Evolutionary conservation across 2,888 invertebrate species (phyloP).

Genomic region (Hemithea aestivaria): DNA sequence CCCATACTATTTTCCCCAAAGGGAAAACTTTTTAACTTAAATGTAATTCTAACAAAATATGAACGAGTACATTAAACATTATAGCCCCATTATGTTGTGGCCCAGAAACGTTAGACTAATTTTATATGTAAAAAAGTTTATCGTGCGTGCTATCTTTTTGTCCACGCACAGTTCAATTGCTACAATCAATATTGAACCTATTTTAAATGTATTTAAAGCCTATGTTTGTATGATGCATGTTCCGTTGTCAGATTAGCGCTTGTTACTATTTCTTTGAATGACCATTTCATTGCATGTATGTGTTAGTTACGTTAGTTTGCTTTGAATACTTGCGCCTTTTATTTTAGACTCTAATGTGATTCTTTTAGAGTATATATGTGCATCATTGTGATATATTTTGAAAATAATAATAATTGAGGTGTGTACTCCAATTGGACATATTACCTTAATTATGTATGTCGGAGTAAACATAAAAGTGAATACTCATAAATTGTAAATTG

Average conservation of each 20-base stretch:
- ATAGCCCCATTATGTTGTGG: no score
- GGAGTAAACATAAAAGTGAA: no score
- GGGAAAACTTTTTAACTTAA: no score
- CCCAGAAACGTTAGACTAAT: no score
- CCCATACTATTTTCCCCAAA: no score
- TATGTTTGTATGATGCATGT: constrained; percentile 40
- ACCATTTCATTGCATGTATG: constrained; percentile 62
- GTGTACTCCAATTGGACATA: no score
- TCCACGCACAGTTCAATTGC: neutral
- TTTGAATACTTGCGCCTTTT: constrained; percentile 48
- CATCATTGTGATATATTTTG: neutral
- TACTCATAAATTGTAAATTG: no score
- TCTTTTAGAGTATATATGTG: neutral
- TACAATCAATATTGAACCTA: neutral
- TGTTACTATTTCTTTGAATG: constrained; percentile 53
- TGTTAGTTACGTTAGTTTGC: constrained; percentile 39
- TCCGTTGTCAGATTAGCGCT: constrained; percentile 27
- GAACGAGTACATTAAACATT: no score
- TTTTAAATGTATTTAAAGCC: constrained; percentile 1
- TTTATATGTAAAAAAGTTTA: no score
- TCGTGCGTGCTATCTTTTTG: constrained; percentile 1
- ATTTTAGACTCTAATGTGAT: constrained; percentile 9
- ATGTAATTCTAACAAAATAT: no score
- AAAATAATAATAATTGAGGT: no score
- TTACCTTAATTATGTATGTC: no score